phyloP scores from a whole-genome alignment of 2,888 invertebrate species.

The Pseudoips prasinana region DNA sequence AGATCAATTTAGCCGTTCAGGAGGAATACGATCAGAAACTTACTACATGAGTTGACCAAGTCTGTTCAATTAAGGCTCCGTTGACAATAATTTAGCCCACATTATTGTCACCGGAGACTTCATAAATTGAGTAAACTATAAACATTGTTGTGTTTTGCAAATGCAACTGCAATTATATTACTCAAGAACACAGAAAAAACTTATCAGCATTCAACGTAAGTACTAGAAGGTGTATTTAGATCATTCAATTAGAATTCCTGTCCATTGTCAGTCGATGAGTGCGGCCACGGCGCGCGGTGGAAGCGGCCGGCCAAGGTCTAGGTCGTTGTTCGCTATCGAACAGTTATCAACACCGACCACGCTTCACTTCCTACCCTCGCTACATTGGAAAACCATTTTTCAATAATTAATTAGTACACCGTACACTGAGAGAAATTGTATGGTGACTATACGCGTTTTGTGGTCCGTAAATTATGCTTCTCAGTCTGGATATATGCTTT shows the following conservation, averaged over 20 bases:
- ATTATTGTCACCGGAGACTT: too few relatives aligned
- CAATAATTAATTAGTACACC: conserved; percentile 44
- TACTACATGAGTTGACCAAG: too few relatives aligned
- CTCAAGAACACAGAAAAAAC: conserved; percentile 9
- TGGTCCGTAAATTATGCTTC: too few relatives aligned
- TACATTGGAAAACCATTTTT: conserved; percentile 41
- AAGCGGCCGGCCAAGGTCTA: conserved; percentile 35
- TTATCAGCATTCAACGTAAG: conserved; percentile 11
- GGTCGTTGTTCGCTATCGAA: conserved; percentile 37
- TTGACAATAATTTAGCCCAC: too few relatives aligned
- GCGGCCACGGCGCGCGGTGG: conserved; percentile 1
- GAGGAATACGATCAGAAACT: too few relatives aligned
- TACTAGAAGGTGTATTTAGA: too few relatives aligned
- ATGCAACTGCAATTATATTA: conserved; percentile 6
- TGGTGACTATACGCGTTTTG: too few relatives aligned
- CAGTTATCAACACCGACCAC: conserved; percentile 48
- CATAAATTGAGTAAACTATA: too few relatives aligned
- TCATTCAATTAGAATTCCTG: conserved; percentile 14
- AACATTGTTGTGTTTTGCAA: conserved; percentile 1
- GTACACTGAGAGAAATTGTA: conserved; percentile 7
- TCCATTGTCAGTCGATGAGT: conserved; percentile 18
- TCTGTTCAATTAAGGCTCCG: too few relatives aligned
- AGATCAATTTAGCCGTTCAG: too few relatives aligned
- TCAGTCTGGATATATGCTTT: too few relatives aligned
- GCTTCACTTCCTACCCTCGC: conserved; percentile 63